Conservation (phyloP, 2,113 vertebrate species). For the Anser cygnoides region DNA sequence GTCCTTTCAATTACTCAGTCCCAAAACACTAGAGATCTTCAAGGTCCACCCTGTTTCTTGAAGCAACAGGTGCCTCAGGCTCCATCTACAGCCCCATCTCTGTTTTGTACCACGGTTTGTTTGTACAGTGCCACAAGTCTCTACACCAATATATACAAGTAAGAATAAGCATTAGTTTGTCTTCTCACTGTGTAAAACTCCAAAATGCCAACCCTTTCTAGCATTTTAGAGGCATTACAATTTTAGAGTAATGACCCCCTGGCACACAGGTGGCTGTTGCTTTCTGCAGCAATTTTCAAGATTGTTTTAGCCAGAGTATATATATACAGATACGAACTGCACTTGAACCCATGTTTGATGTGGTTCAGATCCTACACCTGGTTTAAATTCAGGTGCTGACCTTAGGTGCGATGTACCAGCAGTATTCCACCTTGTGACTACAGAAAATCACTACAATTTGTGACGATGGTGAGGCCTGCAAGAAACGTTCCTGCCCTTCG, state of each 20-base stretch:
- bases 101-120: neutral
- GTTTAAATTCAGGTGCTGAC: neutral
- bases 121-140: neutral
- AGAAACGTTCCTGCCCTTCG: neutral
- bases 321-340: neutral
- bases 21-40: neutral
- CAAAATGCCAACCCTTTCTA: neutral
- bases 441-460: neutral
- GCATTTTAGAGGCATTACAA: neutral
- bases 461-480: fast-evolving
- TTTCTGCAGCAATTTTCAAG: neutral
- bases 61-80: neutral
- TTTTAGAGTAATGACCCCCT: neutral
- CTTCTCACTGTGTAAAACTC: neutral
- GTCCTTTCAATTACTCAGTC: neutral
- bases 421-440: neutral
- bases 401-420: neutral
- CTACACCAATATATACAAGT: neutral
- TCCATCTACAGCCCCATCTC: neutral
- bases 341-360: neutral
- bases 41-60: neutral
- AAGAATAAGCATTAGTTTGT: neutral
- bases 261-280: neutral
- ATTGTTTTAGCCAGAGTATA: neutral
- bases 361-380: neutral